Conservation (phyloP, 2,797 vertebrate genomes). For the Microchirus variegatus region DNA sequence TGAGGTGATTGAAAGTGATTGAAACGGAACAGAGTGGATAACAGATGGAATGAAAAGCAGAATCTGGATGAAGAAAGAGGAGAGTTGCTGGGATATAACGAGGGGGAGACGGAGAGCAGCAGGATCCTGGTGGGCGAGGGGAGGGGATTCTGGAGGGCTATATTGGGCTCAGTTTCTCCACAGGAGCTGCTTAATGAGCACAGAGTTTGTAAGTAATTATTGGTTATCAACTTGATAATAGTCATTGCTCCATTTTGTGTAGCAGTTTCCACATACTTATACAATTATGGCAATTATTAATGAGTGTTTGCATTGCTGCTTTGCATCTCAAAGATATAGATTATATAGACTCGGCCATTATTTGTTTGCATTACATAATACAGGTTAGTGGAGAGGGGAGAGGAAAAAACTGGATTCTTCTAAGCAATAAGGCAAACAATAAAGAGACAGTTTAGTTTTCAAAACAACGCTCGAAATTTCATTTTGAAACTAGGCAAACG, state of each 20-base stretch:
- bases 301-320: slow-evolving; percentile 28
- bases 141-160: slow-evolving; percentile 66
- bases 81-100: slow-evolving; percentile 42
- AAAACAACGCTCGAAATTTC: slow-evolving; percentile 34
- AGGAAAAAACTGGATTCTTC: slow-evolving; percentile 5
- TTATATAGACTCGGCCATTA: slow-evolving; percentile 16
- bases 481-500: slow-evolving; percentile 11
- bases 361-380: slow-evolving; percentile 28
- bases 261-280: slow-evolving; percentile 73
- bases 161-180: slow-evolving; percentile 67
- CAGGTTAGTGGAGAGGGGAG: slow-evolving; percentile 6
- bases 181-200: slow-evolving; percentile 76
- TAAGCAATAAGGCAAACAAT: slow-evolving; percentile 20
- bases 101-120: slow-evolving; percentile 42
- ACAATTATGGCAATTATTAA: slow-evolving; percentile 76
- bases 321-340: slow-evolving; percentile 51
- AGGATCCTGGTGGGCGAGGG: slow-evolving; percentile 58
- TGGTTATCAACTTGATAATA: slow-evolving; percentile 83
- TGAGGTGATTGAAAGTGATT: slow-evolving; percentile 43
- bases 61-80: slow-evolving; percentile 22
- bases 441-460: slow-evolving; percentile 30
- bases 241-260: slow-evolving; percentile 75
- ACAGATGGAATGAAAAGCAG: slow-evolving; percentile 46
- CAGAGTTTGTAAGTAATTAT: slow-evolving; percentile 81
- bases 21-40: slow-evolving; percentile 29